Evolutionary conservation across 2,797 vertebrate species (phyloP).

Genomic region (Cephalopachus bancanus): DNA sequence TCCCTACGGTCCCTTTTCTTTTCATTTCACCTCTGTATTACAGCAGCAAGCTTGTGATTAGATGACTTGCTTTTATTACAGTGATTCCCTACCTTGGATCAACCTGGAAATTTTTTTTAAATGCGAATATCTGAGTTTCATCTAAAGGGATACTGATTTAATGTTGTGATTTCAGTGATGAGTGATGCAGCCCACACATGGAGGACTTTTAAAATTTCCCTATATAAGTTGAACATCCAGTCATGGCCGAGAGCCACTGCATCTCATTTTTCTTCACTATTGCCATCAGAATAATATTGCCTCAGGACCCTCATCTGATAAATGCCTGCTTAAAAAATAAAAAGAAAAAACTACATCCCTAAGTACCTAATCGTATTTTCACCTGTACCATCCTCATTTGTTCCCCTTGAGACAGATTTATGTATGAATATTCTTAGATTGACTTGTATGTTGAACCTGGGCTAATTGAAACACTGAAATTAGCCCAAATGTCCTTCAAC

Average conservation of each 20-base stretch:
- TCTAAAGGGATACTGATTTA: background rate
- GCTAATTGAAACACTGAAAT: background rate
- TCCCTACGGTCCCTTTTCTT: background rate
- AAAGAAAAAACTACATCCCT: background rate
- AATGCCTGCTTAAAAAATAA: background rate
- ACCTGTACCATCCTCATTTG: background rate
- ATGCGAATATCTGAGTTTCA: background rate
- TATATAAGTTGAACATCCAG: background rate
- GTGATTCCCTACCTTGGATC: background rate
- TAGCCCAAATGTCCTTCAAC: background rate
- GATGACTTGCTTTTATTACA: background rate
- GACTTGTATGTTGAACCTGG: background rate
- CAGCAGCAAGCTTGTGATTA: accelerated
- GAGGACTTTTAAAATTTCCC: background rate
- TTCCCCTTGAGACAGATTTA: background rate
- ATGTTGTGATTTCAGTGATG: background rate
- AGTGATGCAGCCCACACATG: background rate
- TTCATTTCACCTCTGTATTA: background rate
- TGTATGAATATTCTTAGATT: background rate
- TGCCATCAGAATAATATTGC: background rate
- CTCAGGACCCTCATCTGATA: background rate
- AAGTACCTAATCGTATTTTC: background rate
- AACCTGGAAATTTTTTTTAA: background rate
- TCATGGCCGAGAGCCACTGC: background rate
- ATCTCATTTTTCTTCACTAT: too few relatives aligned